Base-by-base conservation (phyloP, 2,888 invertebrate species). In the Meghimatium bilineatum region DNA sequence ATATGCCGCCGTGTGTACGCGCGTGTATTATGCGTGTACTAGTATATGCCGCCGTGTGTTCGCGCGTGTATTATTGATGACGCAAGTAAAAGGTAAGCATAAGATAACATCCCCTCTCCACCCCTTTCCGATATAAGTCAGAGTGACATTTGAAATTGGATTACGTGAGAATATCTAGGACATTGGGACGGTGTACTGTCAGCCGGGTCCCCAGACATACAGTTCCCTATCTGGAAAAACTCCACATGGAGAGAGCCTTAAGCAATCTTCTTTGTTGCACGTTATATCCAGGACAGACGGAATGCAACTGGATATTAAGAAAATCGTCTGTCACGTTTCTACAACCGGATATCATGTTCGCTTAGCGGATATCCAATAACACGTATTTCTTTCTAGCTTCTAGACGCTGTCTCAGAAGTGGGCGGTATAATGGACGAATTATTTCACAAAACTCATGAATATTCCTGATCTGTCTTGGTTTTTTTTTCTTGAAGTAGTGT, bases 291-390 rank as follows among this genome's bases (percentile, higher is more conserved):
- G 56, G 34, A 56, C 76, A 76, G 34, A 56, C 76, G 60, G 32
- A 60, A n/a, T 52, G 76, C 60, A 76, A 76, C 76, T 3, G 8
- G n/a, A 76, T 76, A 29, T 26, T 60, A n/a, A 60, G 76, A 52
- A 76, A 76, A 10, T 56, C 60, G 76, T 14, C 29, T 34, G 56
- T 60, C 60, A 32, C 76, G 56, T 76, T n/a, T 56, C 56, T 23
- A 14, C 3, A 56, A 17, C 56, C 56, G 20, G 23, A 20, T 56
- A 56, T 56, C 56, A 56, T 20, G 20, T 56, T 56, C 56, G 56
- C 17, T 56, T 56, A 14, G 17, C 2, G 23, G 14, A 23, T 23
- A 76, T 76, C 56, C 26, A 1, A 36, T 76, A n/a, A 34, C 76
- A 12, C 8, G 56, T 60, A 29, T 56, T 34, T n/a, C 3, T 32